phyloP scores from a whole-genome alignment of 1,140 invertebrate species.

The Ylistrum balloti region DNA sequence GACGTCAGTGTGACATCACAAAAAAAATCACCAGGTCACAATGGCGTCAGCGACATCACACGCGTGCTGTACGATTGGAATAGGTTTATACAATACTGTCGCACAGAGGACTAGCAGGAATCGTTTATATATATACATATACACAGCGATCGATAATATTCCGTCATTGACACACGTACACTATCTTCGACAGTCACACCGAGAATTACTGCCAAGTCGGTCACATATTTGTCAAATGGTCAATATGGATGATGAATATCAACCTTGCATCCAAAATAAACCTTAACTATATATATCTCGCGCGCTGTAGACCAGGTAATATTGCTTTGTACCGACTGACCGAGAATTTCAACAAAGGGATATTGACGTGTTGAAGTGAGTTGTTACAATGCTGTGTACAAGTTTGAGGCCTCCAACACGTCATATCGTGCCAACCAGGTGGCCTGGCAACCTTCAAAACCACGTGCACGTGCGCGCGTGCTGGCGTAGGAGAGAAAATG shows the following conservation, averaged over 20 bases:
- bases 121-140: background rate
- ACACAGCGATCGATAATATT: background rate
- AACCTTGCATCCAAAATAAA: background rate
- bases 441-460: background rate
- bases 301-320: background rate
- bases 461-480: conserved; percentile 2
- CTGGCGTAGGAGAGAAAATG: background rate
- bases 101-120: too few species aligned
- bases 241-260: background rate
- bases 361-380: background rate
- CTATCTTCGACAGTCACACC: background rate
- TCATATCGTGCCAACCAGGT: conserved; percentile 18
- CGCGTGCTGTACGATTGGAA: background rate
- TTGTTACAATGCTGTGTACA: background rate
- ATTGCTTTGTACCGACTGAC: background rate
- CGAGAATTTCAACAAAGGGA: background rate
- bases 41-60: conserved; percentile 1
- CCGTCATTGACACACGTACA: background rate
- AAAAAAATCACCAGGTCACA: background rate
- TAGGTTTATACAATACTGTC: background rate
- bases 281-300: background rate
- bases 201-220: background rate
- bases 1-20: background rate
- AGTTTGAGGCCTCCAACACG: background rate
- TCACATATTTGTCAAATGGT: background rate